Evolutionary conservation across 2,888 invertebrate species (phyloP), one percentile per base, ranked within the genome.

Genomic region (Petrolisthes manimaculis): DNA sequence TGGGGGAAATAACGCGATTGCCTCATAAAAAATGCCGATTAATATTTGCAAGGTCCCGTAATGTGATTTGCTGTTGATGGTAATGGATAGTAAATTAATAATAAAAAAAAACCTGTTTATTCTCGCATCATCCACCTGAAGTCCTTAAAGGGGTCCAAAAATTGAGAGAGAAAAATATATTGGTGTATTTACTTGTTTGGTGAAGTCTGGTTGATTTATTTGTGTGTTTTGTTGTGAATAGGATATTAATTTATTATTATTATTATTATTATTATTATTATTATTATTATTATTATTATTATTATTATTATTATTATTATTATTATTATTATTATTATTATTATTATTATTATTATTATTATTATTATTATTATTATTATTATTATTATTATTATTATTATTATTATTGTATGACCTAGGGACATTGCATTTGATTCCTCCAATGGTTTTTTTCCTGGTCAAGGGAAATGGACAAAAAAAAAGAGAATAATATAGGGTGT

Each of bases 251-350:
- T 37, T 78, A 1, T 8, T 78, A 6, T 8, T 78, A 3, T 37
- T 24, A 6, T 37, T 78, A 75, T 21, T 75, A 75, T 75, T 21
- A n/a, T 75, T 21, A n/a, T 75, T 75, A 75, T 21, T 75, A 75
- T 21, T 75, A 3, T 21, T 75, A 75, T 21, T 75, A 3, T 21
- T 75, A 75, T 21, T 75, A 75, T 37, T 78, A 78, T 21, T 5
- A 54, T 37, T 78, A 1, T 8, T 78, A 6, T 8, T 78, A 3
- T 37, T 24, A 6, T 37, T 78, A 75, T 21, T 75, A 75, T 75
- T 21, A n/a, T 75, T 21, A n/a, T 75, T 75, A 75, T 21, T 75
- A 75, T 21, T 75, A 3, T 21, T 75, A 75, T 21, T 75, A 3
- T 21, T 75, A 75, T 21, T 75, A 75, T 37, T 78, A 78, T 21